Evolutionary conservation across 2,113 vertebrate species (phyloP), one percentile per base, ranked within the genome.

Genomic region (Misgurnus mizolepis): DNA sequence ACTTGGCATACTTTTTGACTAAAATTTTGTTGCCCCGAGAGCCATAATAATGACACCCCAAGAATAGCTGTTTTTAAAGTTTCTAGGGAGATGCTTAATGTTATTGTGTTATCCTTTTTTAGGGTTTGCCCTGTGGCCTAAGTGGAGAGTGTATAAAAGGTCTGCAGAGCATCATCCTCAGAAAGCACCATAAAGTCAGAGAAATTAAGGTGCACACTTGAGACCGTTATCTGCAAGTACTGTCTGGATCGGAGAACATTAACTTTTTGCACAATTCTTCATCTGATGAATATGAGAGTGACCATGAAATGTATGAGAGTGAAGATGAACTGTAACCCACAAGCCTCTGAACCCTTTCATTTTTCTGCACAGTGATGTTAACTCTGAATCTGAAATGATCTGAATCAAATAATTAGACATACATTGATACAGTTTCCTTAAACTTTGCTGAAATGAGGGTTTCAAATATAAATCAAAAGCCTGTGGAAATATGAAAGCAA

Each of bases 151-250:
- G 66, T 12, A 22, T 68, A 9, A 68, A 68, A 68, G 43, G n/a
- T 49, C 66, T 68, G 14, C 39, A 43, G 14, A 67, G 15, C 65
- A n/a, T 43, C 65, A 43, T 67, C 39, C 17, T 17, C 65, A 67
- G 65, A 67, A 67, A 67, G 40, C 15, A 6, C 0, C 62, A 65
- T 40, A 4, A 65, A 40, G n/a, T 41, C 64, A 41, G 39, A 65
- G 62, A 65, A 15, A 65, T 65, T 5, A 40, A 41, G 65, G 65
- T 45, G 67, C 67, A 49, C 27, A 9, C 67, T 22, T 47, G 66
- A 68, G 67, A 68, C 43, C 12, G 45, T 27, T 68, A 68, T 18
- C 67, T 68, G n/a, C 67, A 49, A 49, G 67, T 68, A 27, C 49
- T 68, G 45, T 49, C 67, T 49, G 45, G 45, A 68, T 43, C 58